Base-by-base conservation (phyloP, 2,797 vertebrate species). In the Saguinus oedipus region DNA sequence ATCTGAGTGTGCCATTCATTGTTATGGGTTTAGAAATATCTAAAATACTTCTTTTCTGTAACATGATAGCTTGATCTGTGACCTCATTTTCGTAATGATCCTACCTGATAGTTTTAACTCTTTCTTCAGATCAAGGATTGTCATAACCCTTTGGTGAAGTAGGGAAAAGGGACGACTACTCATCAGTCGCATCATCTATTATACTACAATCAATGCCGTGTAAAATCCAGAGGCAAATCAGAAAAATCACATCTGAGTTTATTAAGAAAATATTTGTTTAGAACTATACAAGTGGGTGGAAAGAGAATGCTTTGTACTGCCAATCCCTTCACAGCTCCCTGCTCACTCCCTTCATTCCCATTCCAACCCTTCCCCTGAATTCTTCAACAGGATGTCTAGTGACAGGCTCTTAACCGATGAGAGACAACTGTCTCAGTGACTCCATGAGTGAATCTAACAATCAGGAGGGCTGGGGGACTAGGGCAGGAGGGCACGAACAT, bases 141-240 rank as follows among this genome's bases (percentile, higher is more conserved):
- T 64, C 12, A 81, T 87, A 96, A 80, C 39, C 7, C 4, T 82
- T 88, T 93, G 9, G 30, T 72, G 33, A 57, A 74, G 2, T 19
- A 57, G 26, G 20, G 7, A 30, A 96, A 90, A 36, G 42, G 12
- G 24, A 42, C 4, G 82, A 59, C 68, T 91, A 64, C 26, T 78
- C 72, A 20, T 17, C 8, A 27, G n/a, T 19, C 46, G 14, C 15
- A 85, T 36, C 24, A 88, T 10, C 22, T 8, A 26, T 74, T 75
- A 88, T 3, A 86, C 7, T 46, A 59, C 0, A 57, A 19, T 72
- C 74, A 93, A 79, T 95, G 39, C 11, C 70, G 89, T 22, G 90
- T 89, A 91, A 96, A 92, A 90, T 44, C 11, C 72, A 96, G 61
- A 96, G 48, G 27, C 11, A 95, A 96, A 86, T 92, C 64, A 94